Evolutionary conservation across 92 coral and sea anemone species (phyloP), one percentile per base, ranked within the genome.

Genomic region (Plumapathes pennacea): DNA sequence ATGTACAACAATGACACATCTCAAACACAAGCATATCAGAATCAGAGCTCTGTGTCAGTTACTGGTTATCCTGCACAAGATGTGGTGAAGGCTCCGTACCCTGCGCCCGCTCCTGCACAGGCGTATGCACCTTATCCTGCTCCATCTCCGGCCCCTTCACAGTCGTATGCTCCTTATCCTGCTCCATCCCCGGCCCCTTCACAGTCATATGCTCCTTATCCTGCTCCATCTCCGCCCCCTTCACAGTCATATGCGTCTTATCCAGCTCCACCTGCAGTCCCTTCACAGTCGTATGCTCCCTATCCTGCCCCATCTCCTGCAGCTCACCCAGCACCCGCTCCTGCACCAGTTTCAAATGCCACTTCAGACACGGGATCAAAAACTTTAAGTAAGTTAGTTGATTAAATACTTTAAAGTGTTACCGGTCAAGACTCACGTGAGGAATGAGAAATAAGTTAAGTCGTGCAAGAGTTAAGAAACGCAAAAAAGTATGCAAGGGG

Each of bases 101-200:
- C 71, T 0, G 53, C 61, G 9, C 85, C 80, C 9, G 72, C 82
- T 6, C 81, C 90, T 13, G 19, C n/a, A n/a, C n/a, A n/a, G n/a
- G n/a, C 64, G 40, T 59, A 55, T 47, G 84, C 83, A 9, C 76
- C 86, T 19, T 54, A 74, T n/a, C 69, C 79, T 9, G 72, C 78
- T 41, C 61, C 71, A 0, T 50, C 61, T 13, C 85, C 80, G 12
- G 72, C 82, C 5, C 81, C 90, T 13, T 15, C n/a, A n/a, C n/a
- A n/a, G n/a, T n/a, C 64, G 40, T 59, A 55, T 47, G 84, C 77
- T 25, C 76, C 88, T 12, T 75, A 64, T 53, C 80, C 85, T 33
- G 64, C 74, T 56, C 75, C 85, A 30, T 47, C 69, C 27, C 85
- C 89, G 17, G 69, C 80, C 4, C 76, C 76, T 32, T 48, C 69